A percentile compares a stretch with the other conserved stretches of the same genome.
Evolutionary conservation across 2,888 invertebrate genomes (phyloP).

Genomic region (Orchesella flavescens): DNA sequence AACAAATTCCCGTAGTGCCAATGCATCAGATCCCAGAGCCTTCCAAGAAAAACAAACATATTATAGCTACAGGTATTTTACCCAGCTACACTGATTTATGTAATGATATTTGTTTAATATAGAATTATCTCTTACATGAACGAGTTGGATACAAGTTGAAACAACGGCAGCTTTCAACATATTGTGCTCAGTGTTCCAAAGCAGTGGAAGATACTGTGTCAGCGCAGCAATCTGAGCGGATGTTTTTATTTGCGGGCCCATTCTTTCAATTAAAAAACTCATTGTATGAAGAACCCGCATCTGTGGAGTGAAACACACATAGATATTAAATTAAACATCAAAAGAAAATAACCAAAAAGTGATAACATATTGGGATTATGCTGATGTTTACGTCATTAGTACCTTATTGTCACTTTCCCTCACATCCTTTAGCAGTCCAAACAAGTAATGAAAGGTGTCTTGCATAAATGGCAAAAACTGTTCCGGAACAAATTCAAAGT

Average conservation of each 20-base stretch:
- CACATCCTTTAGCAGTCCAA: conserved; percentile 88
- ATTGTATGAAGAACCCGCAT: conserved; percentile 93
- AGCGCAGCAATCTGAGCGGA: conserved; percentile 80
- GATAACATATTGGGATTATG: not conserved
- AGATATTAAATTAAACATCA: conserved; percentile 55
- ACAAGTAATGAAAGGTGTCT: conserved; percentile 85
- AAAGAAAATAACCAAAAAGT: conserved; percentile 4
- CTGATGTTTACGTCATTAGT: no score
- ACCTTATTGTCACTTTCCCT: conserved; percentile 94
- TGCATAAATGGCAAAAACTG: conserved; percentile 89
- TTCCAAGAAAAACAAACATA: conserved; percentile 71
- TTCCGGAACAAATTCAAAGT: conserved; percentile 92
- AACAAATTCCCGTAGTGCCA: conserved; percentile 77
- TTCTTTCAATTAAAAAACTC: conserved; percentile 90
- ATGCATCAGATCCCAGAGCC: conserved; percentile 77
- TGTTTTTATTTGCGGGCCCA: conserved; percentile 83
- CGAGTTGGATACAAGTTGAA: conserved; percentile 87
- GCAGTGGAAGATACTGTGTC: conserved; percentile 86
- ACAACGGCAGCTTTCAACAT: conserved; percentile 94
- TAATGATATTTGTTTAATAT: not conserved
- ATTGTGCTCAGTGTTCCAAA: conserved; percentile 91
- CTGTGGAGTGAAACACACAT: no score
- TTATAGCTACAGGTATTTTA: not conserved
- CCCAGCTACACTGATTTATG: not conserved
- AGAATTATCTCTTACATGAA: conserved; percentile 79